A percentile compares a stretch with the other conserved stretches of the same genome.
Conservation (phyloP, 2,888 invertebrate species). For the Amphipoea lucens region DNA sequence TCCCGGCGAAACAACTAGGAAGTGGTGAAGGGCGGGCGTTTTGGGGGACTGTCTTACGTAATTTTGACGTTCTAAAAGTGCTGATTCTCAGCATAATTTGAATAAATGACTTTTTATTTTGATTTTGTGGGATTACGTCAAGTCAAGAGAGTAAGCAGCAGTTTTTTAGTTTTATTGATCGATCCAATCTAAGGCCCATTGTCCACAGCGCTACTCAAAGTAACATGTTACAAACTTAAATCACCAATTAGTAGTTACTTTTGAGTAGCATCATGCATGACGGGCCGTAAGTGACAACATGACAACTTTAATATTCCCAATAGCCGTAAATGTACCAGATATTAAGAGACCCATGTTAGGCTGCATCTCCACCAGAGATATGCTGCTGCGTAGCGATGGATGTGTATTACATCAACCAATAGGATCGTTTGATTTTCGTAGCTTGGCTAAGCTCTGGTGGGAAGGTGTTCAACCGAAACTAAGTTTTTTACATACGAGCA, state of each 20-base stretch:
- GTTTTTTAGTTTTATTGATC: background rate
- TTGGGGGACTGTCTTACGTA: background rate
- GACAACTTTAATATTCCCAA: background rate
- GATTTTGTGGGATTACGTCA: conserved; percentile 1
- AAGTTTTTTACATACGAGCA: background rate
- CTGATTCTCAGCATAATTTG: too few species aligned
- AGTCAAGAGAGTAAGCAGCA: background rate
- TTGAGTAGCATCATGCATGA: background rate
- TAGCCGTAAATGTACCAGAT: background rate
- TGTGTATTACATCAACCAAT: background rate
- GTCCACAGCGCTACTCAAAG: background rate
- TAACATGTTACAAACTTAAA: background rate
- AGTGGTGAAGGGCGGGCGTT: too few species aligned
- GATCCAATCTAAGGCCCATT: background rate
- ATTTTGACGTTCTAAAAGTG: background rate
- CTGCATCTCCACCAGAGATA: background rate
- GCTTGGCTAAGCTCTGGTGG: background rate
- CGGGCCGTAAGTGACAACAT: background rate
- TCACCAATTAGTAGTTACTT: background rate
- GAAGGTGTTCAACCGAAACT: background rate
- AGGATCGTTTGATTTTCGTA: background rate
- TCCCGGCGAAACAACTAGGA: too few species aligned
- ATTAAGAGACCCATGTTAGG: background rate
- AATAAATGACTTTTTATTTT: background rate
- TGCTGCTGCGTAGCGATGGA: background rate